Evolutionary conservation across 2,113 vertebrate species (phyloP), one percentile per base, ranked within the genome.

Genomic region (Todiramphus saurophagus): DNA sequence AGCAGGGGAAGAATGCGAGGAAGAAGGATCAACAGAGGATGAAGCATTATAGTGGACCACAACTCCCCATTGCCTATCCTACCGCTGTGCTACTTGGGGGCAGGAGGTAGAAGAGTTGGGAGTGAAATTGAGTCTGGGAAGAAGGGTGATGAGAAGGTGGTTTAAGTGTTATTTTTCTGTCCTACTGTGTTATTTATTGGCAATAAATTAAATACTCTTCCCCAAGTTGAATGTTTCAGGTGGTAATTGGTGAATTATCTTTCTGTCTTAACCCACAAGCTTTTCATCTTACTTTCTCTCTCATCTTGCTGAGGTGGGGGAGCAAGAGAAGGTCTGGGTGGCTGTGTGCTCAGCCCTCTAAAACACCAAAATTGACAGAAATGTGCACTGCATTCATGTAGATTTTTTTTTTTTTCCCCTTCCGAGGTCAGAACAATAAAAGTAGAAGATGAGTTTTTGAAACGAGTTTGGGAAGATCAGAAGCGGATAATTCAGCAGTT

Each of bases 201-300:
- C 23, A 75, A 46, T 46, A 37, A 28, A 48, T 87, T 62, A 37
- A 46, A 44, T 50, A 48, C 30, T 63, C 8, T 50, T 39, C 11
- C 9, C 7, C 2, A 24, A 11, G 23, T 18, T 0, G 1, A 37
- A 16, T 24, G 4, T 44, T 76, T 28, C 0, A 7, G 1, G 3
- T 50, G n/a, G 2, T 39, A 18, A 1, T 10, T 31, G 44, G 27
- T 35, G 64, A 33, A 21, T 67, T 19, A 43, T 43, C 64, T 67
- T 30, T 14, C 41, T 66, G 64, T 44, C 41, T 30, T 67, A 44
- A 19, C 11, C 62, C 37, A 30, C 37, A 64, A 64, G 35, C 16
- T 64, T 41, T 28, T 43, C 28, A 31, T 31, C 39, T 64, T 64
- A 27, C 64, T 72, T 39, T n/a, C 53, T 56, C 6, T 10, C 7